A percentile compares a stretch with the other conserved stretches of the same genome.
These are phyloP conservation scores for Lepidonotus clava DNA, from an alignment of 2,888 invertebrate species.

Conservation along the genomic window DNA sequence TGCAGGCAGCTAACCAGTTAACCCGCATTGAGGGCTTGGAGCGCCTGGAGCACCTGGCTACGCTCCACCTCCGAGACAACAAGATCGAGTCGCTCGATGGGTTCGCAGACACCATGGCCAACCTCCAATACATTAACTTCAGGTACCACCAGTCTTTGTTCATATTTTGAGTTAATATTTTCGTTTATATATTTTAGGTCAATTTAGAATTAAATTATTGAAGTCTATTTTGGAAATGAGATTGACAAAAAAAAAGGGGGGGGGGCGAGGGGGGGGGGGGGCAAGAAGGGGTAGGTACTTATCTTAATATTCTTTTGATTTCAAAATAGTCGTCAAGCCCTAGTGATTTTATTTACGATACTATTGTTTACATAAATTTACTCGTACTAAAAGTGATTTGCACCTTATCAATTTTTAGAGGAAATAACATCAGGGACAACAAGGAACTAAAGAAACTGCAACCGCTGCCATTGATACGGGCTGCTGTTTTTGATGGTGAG, in stretches of 20 bases:
- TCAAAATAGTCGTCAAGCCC: too few species aligned
- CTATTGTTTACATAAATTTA: too few species aligned
- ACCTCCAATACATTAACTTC: conserved; percentile 79
- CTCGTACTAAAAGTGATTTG: too few species aligned
- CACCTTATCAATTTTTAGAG: conserved; percentile 68
- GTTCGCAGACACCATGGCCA: conserved; percentile 74
- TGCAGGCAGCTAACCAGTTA: conserved; percentile 78
- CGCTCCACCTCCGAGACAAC: conserved; percentile 79
- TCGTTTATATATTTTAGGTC: too few species aligned
- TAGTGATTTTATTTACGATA: too few species aligned
- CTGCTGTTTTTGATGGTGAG: conserved; percentile 76
- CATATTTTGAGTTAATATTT: too few species aligned
- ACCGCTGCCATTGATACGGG: conserved; percentile 75
- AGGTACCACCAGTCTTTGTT: conserved; percentile 75
- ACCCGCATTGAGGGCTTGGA: conserved; percentile 77
- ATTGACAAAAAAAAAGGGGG: too few species aligned
- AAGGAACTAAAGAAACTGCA: conserved; percentile 77
- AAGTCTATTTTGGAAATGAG: too few species aligned
- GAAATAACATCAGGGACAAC: conserved; percentile 73
- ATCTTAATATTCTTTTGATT: too few species aligned
- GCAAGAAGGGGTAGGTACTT: too few species aligned
- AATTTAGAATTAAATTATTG: too few species aligned
- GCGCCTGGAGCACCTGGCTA: conserved; percentile 74
- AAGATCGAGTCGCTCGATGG: conserved; percentile 78
- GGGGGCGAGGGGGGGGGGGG: too few species aligned